Conservation (phyloP, 2,888 invertebrate genomes). For the Lasioglossum calceatum region DNA sequence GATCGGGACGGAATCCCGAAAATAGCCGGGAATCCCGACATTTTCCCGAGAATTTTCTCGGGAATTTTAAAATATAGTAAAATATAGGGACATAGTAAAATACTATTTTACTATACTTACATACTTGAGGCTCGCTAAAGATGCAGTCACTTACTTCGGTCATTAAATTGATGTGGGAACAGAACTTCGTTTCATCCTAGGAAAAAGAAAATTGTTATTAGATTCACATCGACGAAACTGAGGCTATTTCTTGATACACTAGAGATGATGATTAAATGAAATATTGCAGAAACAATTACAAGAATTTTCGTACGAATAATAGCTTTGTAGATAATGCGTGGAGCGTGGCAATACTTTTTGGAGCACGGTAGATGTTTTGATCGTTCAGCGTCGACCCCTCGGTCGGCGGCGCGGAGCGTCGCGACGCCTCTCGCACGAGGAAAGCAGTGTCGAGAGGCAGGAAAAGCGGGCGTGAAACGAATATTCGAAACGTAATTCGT, state of each 20-base stretch:
- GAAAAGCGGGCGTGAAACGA: constrained; percentile 42
- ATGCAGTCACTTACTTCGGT: background rate
- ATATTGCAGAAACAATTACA: too few species aligned
- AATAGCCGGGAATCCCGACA: too few species aligned
- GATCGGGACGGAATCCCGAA: too few species aligned
- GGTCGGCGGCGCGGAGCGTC: background rate
- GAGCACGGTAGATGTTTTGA: background rate
- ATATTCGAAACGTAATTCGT: constrained; percentile 58
- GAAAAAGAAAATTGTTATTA: background rate
- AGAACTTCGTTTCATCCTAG: background rate
- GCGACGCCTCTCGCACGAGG: constrained; percentile 35
- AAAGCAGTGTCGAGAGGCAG: constrained; percentile 23
- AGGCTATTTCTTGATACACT: too few species aligned
- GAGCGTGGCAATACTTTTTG: background rate
- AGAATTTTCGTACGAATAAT: too few species aligned
- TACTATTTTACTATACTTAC: background rate
- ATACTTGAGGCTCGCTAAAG: background rate
- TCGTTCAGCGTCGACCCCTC: background rate
- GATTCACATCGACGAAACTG: background rate
- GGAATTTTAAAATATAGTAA: too few species aligned
- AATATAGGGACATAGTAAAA: too few species aligned
- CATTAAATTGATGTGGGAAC: background rate
- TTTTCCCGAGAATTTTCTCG: too few species aligned
- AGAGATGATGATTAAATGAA: too few species aligned
- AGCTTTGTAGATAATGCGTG: background rate